Base-by-base conservation (phyloP, 2,797 vertebrate species). In the Phrynocephalus guinanensis region DNA sequence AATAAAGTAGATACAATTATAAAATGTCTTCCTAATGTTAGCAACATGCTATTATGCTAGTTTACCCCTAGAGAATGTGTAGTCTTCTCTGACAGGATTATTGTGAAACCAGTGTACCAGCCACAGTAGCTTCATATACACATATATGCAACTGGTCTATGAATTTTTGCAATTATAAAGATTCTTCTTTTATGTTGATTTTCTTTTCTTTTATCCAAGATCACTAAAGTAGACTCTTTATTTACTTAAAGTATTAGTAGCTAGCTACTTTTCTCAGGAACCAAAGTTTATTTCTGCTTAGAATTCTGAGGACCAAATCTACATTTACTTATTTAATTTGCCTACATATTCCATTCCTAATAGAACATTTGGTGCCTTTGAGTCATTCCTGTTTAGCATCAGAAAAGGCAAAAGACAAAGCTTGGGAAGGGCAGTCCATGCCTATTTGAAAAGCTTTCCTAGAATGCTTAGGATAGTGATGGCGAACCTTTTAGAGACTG, bases 271-370 rank as follows among this genome's bases (percentile, higher is more conserved):
- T 30, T 77, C 83, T 92, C 84, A 8, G 89, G 88, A 91, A 90
- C 1, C 92, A 92, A 87, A 0, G 63, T 13, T 24, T 6, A 1
- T 20, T 88, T 26, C 84, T 86, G 84, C 81, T 88, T 77, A 88
- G 91, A 93, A 88, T n/a, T 92, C 52, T 6, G 66, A 94, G 81
- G 13, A 72, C 89, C 86, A 91, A 60, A 90, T 90, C 52, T 88
- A 94, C 83, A 52, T 90, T 94, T 92, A 94, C 70, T 11, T 28
- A 18, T 76, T 75, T 26, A 85, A 30, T 83, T 80, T 88, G 22
- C 77, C 91, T 92, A 81, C 56, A 68, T 78, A 92, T 73, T 3
- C 85, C 44, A 93, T 90, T 83, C 76, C 91, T 79, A 92, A 89
- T 84, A 26, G 44, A 94, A 91, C 84, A 90, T 76, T 89, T 79